Evolutionary conservation across 2,797 vertebrate genomes (phyloP).

Genomic region (Amphiprion clarkii): DNA sequence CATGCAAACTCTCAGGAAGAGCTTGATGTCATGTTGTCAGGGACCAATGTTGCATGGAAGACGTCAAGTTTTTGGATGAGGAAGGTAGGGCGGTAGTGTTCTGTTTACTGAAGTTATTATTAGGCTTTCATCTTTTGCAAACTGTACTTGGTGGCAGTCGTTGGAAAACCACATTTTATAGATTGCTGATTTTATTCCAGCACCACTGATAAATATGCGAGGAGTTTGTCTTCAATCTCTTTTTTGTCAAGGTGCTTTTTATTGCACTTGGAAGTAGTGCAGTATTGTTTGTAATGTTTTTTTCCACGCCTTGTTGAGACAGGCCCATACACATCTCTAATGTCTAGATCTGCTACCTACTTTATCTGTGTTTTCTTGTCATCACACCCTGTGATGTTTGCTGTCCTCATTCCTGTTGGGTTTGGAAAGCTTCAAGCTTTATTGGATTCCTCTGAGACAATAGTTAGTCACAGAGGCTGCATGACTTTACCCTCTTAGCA

Average conservation of each 20-base stretch:
- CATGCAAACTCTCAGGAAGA: slow-evolving; percentile 28
- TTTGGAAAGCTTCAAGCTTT: slow-evolving; percentile 9
- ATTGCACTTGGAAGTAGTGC: background rate
- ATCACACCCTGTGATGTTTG: slow-evolving; percentile 10
- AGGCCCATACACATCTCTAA: slow-evolving; percentile 50
- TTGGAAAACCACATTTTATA: background rate
- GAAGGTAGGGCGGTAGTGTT: slow-evolving; percentile 57
- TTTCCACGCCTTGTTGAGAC: slow-evolving; percentile 22
- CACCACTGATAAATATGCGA: background rate
- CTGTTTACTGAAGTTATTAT: background rate
- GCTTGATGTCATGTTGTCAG: slow-evolving; percentile 45
- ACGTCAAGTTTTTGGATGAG: slow-evolving; percentile 35
- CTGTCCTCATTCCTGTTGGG: background rate
- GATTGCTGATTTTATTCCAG: background rate
- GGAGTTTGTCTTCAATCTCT: background rate
- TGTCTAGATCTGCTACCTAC: slow-evolving; percentile 35
- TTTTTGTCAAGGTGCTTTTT: slow-evolving; percentile 2
- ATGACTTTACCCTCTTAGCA: background rate
- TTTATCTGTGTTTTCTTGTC: slow-evolving; percentile 16
- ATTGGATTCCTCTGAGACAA: background rate
- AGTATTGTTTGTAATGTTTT: slow-evolving; percentile 9
- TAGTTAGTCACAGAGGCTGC: background rate
- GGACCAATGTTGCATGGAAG: slow-evolving; percentile 33
- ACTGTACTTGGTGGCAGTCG: background rate
- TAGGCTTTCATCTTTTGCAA: background rate